Percentiles rank a stretch among this genome's conserved stretches.
Conservation (phyloP, 1,140 invertebrate genomes). For the Aphelenchoides besseyi region DNA sequence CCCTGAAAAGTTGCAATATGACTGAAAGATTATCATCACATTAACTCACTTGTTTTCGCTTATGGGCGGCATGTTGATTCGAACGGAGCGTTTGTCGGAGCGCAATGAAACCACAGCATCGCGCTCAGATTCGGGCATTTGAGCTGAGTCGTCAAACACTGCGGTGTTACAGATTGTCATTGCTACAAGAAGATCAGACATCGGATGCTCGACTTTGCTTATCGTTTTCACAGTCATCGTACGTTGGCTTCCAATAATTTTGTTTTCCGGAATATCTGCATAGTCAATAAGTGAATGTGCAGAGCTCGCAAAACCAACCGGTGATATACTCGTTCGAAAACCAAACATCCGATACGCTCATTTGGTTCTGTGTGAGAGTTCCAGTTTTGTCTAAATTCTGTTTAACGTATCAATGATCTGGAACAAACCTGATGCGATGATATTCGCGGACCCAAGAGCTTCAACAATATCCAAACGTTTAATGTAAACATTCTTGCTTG, state of each 20-base stretch:
- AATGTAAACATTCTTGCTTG: slow-evolving; percentile 90
- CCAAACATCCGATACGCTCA: slow-evolving; percentile 75
- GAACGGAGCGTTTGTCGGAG: slow-evolving; percentile 20
- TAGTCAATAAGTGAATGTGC: slow-evolving; percentile 3
- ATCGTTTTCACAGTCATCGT: slow-evolving; percentile 45
- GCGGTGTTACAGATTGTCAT: slow-evolving; percentile 51
- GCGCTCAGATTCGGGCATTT: slow-evolving; percentile 14
- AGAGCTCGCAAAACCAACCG: slow-evolving; percentile 26
- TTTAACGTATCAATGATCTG: too few relatives aligned
- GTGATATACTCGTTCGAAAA: slow-evolving; percentile 50
- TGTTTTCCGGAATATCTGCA: slow-evolving; percentile 48
- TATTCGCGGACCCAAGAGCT: slow-evolving; percentile 22
- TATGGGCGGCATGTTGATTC: slow-evolving; percentile 20
- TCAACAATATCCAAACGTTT: slow-evolving; percentile 84
- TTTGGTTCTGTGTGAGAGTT: slow-evolving; percentile 96
- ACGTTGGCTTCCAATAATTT: slow-evolving; percentile 16
- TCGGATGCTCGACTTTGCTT: slow-evolving; percentile 33
- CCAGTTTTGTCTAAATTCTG: slow-evolving; percentile 99
- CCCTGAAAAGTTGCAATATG: not conserved
- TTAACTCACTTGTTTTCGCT: slow-evolving; percentile 20
- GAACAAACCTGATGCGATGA: slow-evolving; percentile 96
- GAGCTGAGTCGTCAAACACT: slow-evolving; percentile 33
- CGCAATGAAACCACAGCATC: slow-evolving; percentile 20
- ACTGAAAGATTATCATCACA: not conserved
- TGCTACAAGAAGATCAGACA: slow-evolving; percentile 42